Percentiles rank a stretch among this genome's conserved stretches.
Conservation (phyloP, 35 echinoderm and acorn worm genomes). For the Apostichopus californicus region DNA sequence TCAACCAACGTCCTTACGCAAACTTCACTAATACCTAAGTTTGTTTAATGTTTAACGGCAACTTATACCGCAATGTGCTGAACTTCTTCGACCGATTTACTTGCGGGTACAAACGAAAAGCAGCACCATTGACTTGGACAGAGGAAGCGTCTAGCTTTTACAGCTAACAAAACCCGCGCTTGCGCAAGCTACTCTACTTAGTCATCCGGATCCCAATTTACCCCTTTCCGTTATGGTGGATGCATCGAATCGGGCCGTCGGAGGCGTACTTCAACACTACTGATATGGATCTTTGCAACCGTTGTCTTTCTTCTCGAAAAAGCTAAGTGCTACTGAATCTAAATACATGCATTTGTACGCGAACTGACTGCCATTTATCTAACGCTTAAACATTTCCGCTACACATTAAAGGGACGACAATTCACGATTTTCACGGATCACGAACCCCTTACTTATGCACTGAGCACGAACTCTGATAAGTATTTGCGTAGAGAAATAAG, state of each 20-base stretch:
- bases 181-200: background rate
- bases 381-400: background rate
- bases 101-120: constrained; percentile 12
- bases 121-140: background rate
- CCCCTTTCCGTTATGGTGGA: constrained; percentile 26
- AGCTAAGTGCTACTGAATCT: background rate
- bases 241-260: constrained; percentile 34
- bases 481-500: constrained; percentile 56
- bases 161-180: background rate
- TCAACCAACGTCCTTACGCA: constrained; percentile 35
- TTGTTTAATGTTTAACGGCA: constrained; percentile 59
- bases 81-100: constrained; percentile 46
- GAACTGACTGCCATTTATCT: constrained; percentile 52
- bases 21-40: constrained; percentile 50
- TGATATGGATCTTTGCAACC: constrained; percentile 22
- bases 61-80: constrained; percentile 46
- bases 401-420: background rate
- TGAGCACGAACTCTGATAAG: constrained; percentile 21
- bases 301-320: constrained; percentile 54
- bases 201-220: background rate
- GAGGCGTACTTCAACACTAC: constrained; percentile 42
- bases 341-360: constrained; percentile 16
- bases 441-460: constrained; percentile 39
- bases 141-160: background rate
- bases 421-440: constrained; percentile 37